Base-by-base conservation (phyloP, 2,797 vertebrate species). In the Echeneis naucrates region DNA sequence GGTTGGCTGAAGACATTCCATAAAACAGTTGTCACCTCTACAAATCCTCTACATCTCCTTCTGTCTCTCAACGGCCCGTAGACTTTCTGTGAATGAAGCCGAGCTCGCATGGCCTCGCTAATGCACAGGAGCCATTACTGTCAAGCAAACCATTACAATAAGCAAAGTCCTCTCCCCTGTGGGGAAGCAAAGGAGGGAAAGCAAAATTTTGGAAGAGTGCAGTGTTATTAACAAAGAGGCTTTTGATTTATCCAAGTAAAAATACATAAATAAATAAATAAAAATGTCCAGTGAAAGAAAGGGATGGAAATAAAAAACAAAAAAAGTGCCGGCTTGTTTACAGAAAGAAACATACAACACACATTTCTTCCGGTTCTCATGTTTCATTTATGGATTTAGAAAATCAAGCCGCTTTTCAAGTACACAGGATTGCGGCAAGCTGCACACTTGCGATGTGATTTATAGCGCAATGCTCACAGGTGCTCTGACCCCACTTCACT, bases 41-140 rank as follows among this genome's bases (percentile, higher is more conserved):
- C 35, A 74, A 74, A 75, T 77, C 53, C 8, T n/a, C n/a, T n/a
- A n/a, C n/a, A 26, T 77, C 57, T 12, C 21, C 70, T 73, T 82
- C 35, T 73, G 53, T 67, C 73, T 57, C 42, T 38, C 44, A 67
- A 58, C 75, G 75, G 54, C 63, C 47, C 61, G 72, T 55, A 13
- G 64, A 64, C 52, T 60, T 52, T 70, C 45, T 72, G 74, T 2
- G 23, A 75, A 12, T 42, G 54, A 67, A 67, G 65, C 55, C 50
- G 30, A 61, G 45, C 57, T 77, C 70, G 44, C 54, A 51, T 75
- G 68, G 42, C 70, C 53, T 53, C 44, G 37, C 70, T 86, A 83
- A 89, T 82, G 82, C 85, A 86, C 60, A 62, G 77, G 52, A 84
- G 78, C 60, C 72, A 74, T 81, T 68, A 82, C 75, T 74, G 82